Percentiles rank a stretch among this genome's conserved stretches.
These are phyloP conservation scores for Sinocyclocheilus grahami DNA, from an alignment of 2,113 vertebrate genomes.

Conservation along the genomic window DNA sequence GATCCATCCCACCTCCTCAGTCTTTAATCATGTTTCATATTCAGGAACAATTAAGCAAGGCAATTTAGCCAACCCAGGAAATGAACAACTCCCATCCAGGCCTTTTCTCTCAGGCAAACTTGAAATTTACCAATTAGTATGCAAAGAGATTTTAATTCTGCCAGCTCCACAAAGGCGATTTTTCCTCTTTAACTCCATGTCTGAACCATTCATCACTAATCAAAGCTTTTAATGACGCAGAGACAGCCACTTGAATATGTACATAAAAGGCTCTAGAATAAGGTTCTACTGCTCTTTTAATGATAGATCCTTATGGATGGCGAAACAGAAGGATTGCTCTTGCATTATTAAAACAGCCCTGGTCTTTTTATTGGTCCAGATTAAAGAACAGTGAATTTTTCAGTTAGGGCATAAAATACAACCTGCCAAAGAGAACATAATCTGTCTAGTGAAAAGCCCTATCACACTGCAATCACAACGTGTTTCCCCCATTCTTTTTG, in stretches of 20 bases:
- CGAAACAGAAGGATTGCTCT: neutral
- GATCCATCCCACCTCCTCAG: slow-evolving; percentile 38
- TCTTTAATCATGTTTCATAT: slow-evolving; percentile 56
- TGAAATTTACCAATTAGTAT: slow-evolving; percentile 58
- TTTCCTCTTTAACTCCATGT: slow-evolving; percentile 39
- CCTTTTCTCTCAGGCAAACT: slow-evolving; percentile 49
- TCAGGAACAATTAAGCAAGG: slow-evolving; percentile 45
- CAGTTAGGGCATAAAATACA: neutral
- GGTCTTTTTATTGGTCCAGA: neutral
- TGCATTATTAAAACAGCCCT: neutral
- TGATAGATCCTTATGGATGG: neutral
- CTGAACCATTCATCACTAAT: slow-evolving; percentile 48
- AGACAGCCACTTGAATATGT: neutral
- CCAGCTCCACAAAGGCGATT: slow-evolving; percentile 23
- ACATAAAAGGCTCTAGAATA: neutral
- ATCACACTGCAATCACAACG: no score
- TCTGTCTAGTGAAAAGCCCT: no score
- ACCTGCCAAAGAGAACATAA: no score
- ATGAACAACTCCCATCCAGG: slow-evolving; percentile 54
- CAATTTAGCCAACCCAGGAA: slow-evolving; percentile 54
- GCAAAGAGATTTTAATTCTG: slow-evolving; percentile 51
- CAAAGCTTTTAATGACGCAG: slow-evolving; percentile 37
- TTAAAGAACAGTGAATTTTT: neutral
- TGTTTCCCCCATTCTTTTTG: no score
- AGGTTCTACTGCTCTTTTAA: neutral